Evolutionary conservation across 2,888 invertebrate genomes (phyloP).

Genomic region (Limnephilus lunatus): DNA sequence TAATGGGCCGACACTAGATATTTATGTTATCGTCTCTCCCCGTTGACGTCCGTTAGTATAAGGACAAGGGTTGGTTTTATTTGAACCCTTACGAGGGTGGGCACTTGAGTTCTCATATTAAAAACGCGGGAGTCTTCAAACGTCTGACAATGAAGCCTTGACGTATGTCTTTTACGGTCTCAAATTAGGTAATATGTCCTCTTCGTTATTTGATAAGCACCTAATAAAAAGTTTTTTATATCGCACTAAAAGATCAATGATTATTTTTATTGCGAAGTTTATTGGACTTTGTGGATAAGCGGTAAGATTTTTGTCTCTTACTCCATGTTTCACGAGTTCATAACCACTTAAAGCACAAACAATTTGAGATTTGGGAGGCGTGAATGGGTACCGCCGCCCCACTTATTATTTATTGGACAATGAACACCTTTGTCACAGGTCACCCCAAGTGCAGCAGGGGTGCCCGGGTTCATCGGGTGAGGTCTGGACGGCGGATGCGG

Average conservation of each 20-base stretch:
- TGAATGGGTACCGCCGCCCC: too few relatives aligned
- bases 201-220: not conserved
- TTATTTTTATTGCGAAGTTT: not conserved
- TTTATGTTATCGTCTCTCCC: constrained; percentile 29
- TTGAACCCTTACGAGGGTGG: constrained; percentile 4
- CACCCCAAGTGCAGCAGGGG: too few relatives aligned
- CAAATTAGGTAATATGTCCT: not conserved
- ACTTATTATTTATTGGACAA: too few relatives aligned
- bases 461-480: too few relatives aligned
- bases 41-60: constrained; percentile 32
- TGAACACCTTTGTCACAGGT: too few relatives aligned
- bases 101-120: not conserved
- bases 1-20: constrained; percentile 17
- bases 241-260: not conserved
- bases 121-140: not conserved
- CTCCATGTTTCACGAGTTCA: not conserved
- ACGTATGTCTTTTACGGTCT: not conserved
- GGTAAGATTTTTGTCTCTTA: not conserved
- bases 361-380: too few relatives aligned
- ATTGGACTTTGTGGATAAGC: not conserved
- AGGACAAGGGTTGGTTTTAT: constrained; percentile 34
- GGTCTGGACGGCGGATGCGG: too few relatives aligned
- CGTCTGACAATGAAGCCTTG: not conserved
- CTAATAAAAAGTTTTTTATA: not conserved
- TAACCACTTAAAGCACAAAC: not conserved